phyloP scores from a whole-genome alignment of 1,140 invertebrate genomes.

The Apolygus lucorum region DNA sequence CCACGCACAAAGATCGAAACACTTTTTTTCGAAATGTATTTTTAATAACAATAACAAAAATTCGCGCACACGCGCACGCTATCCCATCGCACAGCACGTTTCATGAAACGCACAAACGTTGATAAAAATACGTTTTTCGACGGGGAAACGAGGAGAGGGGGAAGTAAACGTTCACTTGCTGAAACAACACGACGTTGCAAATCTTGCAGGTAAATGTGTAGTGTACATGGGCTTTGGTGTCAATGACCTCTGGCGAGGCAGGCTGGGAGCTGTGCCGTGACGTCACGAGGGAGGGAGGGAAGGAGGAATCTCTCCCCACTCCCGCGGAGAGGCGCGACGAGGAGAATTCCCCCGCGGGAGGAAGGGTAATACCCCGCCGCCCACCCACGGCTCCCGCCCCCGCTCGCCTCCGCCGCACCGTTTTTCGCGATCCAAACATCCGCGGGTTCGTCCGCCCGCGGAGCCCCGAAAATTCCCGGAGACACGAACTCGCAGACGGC shows the following conservation, averaged over 20 bases:
- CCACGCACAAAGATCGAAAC: not conserved
- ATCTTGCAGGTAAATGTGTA: slow-evolving; percentile 23
- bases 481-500: no score
- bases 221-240: slow-evolving; percentile 21
- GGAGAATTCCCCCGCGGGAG: no score
- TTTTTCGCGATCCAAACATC: not conserved
- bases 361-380: not conserved
- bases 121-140: not conserved
- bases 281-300: slow-evolving; percentile 14
- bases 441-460: not conserved
- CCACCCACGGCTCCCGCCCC: not conserved
- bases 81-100: not conserved
- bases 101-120: not conserved
- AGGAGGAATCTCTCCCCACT: slow-evolving; percentile 18
- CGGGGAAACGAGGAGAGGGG: not conserved
- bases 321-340: not conserved
- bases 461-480: no score
- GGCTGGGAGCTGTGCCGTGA: slow-evolving; percentile 8
- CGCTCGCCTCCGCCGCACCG: no score
- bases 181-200: slow-evolving; percentile 5
- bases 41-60: not conserved
- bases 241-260: slow-evolving; percentile 12
- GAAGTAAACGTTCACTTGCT: not conserved
- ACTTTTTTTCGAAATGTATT: not conserved
- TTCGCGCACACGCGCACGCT: not conserved